These are phyloP conservation scores for Lasioglossum figueresi DNA, from an alignment of 2,888 invertebrate species.

Conservation along the genomic window DNA sequence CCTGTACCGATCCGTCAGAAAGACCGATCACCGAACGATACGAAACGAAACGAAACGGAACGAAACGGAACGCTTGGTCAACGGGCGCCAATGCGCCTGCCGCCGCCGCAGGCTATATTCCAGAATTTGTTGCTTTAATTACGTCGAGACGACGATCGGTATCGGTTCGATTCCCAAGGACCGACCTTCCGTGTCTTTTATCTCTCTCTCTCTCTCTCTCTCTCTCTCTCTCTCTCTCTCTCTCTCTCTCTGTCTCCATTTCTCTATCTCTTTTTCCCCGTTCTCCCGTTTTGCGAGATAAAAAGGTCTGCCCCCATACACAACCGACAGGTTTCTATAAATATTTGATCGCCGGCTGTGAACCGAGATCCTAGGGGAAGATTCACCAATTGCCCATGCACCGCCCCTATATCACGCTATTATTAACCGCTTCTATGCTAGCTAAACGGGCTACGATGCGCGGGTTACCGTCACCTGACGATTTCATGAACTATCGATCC, in stretches of 20 bases:
- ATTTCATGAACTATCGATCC: conserved; percentile 32
- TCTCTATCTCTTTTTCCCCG: not conserved
- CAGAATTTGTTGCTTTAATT: conserved; percentile 75
- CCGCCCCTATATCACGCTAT: conserved; percentile 25
- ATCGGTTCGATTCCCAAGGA: conserved; percentile 60
- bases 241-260: not conserved
- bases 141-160: conserved; percentile 68
- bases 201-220: not conserved
- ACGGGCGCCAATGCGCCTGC: conserved; percentile 66
- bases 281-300: conserved; percentile 27
- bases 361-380: conserved; percentile 26
- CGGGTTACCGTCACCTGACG: conserved; percentile 27
- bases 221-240: not conserved
- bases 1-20: conserved; percentile 80
- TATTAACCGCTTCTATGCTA: conserved; percentile 34
- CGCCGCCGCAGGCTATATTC: conserved; percentile 34
- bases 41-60: conserved; percentile 55
- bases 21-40: conserved; percentile 77
- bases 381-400: conserved; percentile 36
- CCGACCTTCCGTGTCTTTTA: conserved; percentile 41
- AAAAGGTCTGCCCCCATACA: conserved; percentile 29
- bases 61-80: conserved; percentile 61
- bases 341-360: conserved; percentile 52
- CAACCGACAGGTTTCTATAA: conserved; percentile 44
- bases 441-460: conserved; percentile 18